These are phyloP conservation scores for Haliclona indistincta DNA, from an alignment of 37 sponge, comb jelly and placozoan species.

Conservation along the genomic window DNA sequence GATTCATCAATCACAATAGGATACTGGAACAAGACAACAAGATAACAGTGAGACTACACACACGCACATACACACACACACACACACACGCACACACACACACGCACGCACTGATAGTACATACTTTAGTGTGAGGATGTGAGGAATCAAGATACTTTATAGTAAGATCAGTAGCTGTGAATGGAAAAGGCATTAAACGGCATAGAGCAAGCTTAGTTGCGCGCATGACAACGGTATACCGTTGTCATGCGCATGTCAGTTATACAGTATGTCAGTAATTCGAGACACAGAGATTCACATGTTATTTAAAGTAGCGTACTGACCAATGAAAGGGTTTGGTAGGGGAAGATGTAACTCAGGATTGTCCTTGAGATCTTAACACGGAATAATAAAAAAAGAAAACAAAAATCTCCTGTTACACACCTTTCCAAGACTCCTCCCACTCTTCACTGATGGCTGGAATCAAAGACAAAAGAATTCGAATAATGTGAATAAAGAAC, in stretches of 20 bases:
- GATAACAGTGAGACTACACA: neutral
- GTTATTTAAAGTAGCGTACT: neutral
- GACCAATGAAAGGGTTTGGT: conserved; percentile 52
- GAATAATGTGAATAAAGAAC: too few relatives aligned
- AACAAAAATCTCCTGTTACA: too few relatives aligned
- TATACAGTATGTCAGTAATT: too few relatives aligned
- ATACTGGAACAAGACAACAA: neutral
- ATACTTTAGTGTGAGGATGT: conserved; percentile 2
- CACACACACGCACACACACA: neutral
- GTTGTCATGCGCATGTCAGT: too few relatives aligned
- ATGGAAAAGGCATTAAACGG: too few relatives aligned
- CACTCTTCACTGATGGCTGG: too few relatives aligned
- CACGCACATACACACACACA: neutral
- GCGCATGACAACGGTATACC: too few relatives aligned
- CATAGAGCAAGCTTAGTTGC: too few relatives aligned
- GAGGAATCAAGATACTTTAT: conserved; percentile 9
- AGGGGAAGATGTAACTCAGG: conserved; percentile 42
- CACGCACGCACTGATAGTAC: neutral
- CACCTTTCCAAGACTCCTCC: too few relatives aligned
- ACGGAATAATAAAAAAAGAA: too few relatives aligned
- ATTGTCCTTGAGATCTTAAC: conserved; percentile 11
- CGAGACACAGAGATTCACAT: neutral
- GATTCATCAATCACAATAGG: conserved; percentile 46
- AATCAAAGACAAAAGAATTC: too few relatives aligned
- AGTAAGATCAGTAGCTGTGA: conserved; percentile 63